Base-by-base conservation (phyloP, 1,140 invertebrate species). In the Drosophila santomea region DNA sequence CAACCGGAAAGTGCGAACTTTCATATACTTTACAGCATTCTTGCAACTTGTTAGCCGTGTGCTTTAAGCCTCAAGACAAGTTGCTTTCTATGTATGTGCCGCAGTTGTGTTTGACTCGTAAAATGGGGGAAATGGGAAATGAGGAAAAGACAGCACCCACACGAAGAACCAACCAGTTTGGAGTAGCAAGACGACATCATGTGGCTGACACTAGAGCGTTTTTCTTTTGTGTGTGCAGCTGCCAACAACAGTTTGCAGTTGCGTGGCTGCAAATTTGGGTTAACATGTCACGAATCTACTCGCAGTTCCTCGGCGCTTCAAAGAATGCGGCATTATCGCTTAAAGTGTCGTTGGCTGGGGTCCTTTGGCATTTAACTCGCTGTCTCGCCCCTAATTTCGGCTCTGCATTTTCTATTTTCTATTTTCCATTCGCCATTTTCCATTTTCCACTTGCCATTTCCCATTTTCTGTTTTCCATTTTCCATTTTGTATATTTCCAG, bases 401-500 rank as follows among this genome's bases (percentile, higher is more conserved):
- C 20, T 11, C 23, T 32, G 23, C 14, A 20, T 56, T 50, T 39
- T 36, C 10, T 4, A 38, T 12, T 38, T 12, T 3, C 15, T 14
- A 51, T 51, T 36, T 36, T 36, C 32, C 39, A 32, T 32, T 32
- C 8, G 3, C 7, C 14, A 20, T 56, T 50, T 39, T 36, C 10
- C 1, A 38, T 12, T 38, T 20, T 4, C 15, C 23, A 51, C 36
- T 36, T 36, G 20, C 32, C 39, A 10, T 10, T 32, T 32, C 0
- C 7, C 32, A 3, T 32, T 14, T 23, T 41, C 32, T 12, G 15
- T 56, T 50, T 44, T 35, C 10, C 3, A 14, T 38, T 38, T 38
- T 3, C 15, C 23, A 35, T 51, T 35, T 36, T 36, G 32, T 32
- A 32, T 10, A 23, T 36, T 92, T 96, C 1, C 93, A 96, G 44